These are phyloP conservation scores for Lutjanus argentimaculatus DNA, from an alignment of 2,797 vertebrate species.

Conservation along the genomic window DNA sequence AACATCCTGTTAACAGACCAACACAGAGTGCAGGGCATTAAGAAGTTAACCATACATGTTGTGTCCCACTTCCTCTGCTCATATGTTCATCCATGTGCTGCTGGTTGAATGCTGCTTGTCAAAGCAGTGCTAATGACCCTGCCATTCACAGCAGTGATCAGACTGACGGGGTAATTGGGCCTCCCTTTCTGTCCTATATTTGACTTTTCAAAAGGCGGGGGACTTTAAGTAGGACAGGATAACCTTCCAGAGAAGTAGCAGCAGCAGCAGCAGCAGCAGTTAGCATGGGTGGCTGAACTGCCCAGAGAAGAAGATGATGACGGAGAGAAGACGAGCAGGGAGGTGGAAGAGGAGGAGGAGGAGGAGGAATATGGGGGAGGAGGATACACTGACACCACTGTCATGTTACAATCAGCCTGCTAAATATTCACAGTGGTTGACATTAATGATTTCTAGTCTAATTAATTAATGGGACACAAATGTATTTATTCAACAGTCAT, in stretches of 20 bases:
- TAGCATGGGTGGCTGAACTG: conserved; percentile 78
- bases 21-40: conserved; percentile 20
- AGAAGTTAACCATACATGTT: conserved; percentile 36
- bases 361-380: conserved; percentile 47
- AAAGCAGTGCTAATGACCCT: conserved; percentile 62
- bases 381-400: conserved; percentile 58
- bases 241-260: conserved; percentile 81
- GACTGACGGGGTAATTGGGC: conserved; percentile 75
- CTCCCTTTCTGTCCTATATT: conserved; percentile 85
- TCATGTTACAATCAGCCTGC: conserved; percentile 55
- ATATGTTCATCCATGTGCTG: conserved; percentile 37
- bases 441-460: conserved; percentile 29
- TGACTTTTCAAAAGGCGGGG: conserved; percentile 78
- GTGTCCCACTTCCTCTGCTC: conserved; percentile 61
- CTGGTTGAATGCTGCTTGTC: conserved; percentile 43
- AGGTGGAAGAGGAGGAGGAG: conserved; percentile 38
- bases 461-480: conserved; percentile 44
- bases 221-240: conserved; percentile 84
- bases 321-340: conserved; percentile 30
- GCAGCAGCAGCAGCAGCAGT: conserved; percentile 57
- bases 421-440: conserved; percentile 46
- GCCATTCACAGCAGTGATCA: conserved; percentile 73
- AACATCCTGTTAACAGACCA: conserved; percentile 12
- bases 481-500: conserved; percentile 41
- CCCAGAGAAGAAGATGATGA: conserved; percentile 62